Conservation (phyloP, 1,140 invertebrate species). For the Caenorhabditis latens region DNA sequence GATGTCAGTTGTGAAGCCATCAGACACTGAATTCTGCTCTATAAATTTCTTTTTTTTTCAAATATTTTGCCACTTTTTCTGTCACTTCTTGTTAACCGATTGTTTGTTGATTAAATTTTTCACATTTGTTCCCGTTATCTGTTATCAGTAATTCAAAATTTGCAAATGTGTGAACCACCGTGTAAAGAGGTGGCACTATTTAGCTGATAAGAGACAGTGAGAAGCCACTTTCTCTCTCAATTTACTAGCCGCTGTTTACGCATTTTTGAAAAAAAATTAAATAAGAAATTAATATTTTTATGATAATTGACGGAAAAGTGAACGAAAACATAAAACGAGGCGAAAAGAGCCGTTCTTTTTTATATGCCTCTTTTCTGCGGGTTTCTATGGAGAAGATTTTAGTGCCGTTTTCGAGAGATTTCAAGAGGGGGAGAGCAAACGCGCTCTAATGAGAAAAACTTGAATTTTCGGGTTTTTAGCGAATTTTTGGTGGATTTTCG, state of each 20-base stretch:
- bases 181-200: slow-evolving; percentile 26
- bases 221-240: neutral
- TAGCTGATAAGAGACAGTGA: neutral
- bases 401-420: neutral
- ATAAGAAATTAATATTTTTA: too few relatives aligned
- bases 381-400: slow-evolving; percentile 8
- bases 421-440: too few relatives aligned
- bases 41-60: neutral
- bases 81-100: slow-evolving; percentile 42
- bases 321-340: neutral
- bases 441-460: neutral
- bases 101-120: slow-evolving; percentile 37
- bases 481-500: too few relatives aligned
- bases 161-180: slow-evolving; percentile 37
- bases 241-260: neutral
- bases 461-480: too few relatives aligned
- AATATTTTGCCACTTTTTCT: neutral
- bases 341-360: neutral
- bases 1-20: neutral
- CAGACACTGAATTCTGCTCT: neutral
- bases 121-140: too few relatives aligned
- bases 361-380: neutral
- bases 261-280: too few relatives aligned
- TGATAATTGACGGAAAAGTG: neutral
- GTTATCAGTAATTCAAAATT: neutral